Base-by-base conservation (phyloP, 2,113 vertebrate species). In the Rhabdomys dilectus region DNA sequence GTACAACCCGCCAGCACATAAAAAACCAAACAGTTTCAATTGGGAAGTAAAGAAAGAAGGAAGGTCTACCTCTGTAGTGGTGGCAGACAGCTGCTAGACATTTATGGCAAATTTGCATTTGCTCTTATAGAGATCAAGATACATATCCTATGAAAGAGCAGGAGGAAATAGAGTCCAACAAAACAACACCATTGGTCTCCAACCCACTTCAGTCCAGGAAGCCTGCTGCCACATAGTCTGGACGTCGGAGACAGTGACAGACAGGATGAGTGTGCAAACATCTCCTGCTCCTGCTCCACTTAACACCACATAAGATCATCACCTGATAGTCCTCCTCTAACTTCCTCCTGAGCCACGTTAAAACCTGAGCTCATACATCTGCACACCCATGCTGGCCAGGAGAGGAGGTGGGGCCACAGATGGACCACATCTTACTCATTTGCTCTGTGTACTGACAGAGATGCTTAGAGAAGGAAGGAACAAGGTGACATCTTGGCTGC, bases 281-380 rank as follows among this genome's bases (percentile, higher is more conserved):
- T 91, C 39, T 88, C 70, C 0, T 45, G 64, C 81, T 96, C 96
- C 26, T 7, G 77, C 84, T 86, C 62, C 19, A 12, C 15, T 96
- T 51, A 96, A 93, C 88, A 81, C 94, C 96, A 87, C 96, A 60
- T 73, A 76, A 93, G 91, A 95, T 96, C 95, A 97, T 76, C 86
- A 91, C 85, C 96, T 94, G 81, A 17, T 45, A 42, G 68, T 91
- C 95, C 93, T 70, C 95, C 48, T 80, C 92, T 64, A 95, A 91
- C 97, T 97, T 94, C 94, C 94, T 96, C 92, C 88, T 95, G 97
- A 97, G 93, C 88, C 91, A 87, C 3, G 0, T 87, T 91, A 97
- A 97, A 91, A 81, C 94, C 94, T 96, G 97, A 97, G 94, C 97
- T 97, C 97, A 96, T 90, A 84, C 94, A 81, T 77, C 96, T 31